A percentile compares a stretch with the other conserved stretches of the same genome.
phyloP scores from a whole-genome alignment of 64 coral and sea anemone species.

The Actinia tenebrosa region DNA sequence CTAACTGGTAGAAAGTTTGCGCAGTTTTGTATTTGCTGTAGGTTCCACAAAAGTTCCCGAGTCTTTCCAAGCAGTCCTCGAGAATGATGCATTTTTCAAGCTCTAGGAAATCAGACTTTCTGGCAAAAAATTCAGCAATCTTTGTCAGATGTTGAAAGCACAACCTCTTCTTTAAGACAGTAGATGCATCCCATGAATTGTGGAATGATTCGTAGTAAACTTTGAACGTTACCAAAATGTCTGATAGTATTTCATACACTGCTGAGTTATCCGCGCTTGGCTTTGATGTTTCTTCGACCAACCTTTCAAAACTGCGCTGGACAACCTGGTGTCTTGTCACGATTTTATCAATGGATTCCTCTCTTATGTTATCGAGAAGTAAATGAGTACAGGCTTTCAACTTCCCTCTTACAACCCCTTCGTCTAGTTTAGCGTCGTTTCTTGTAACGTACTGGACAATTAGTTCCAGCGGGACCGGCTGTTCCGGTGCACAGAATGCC shows the following conservation, averaged over 20 bases:
- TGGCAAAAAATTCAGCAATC: background rate
- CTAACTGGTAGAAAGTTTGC: background rate
- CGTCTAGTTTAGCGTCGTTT: slow-evolving; percentile 11
- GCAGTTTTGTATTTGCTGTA: background rate
- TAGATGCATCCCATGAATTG: background rate
- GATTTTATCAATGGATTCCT: background rate
- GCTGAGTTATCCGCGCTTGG: background rate
- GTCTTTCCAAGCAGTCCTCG: background rate
- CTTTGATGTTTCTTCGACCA: background rate
- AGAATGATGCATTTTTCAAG: background rate
- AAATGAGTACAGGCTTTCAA: slow-evolving; percentile 18
- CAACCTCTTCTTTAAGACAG: background rate
- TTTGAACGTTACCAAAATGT: background rate
- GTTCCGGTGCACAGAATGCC: slow-evolving; percentile 9
- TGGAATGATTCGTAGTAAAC: background rate
- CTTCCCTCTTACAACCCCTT: slow-evolving; percentile 13
- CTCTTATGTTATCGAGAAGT: slow-evolving; percentile 11
- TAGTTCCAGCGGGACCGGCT: slow-evolving; percentile 13
- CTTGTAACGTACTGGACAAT: slow-evolving; percentile 17
- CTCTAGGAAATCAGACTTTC: background rate
- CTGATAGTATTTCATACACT: background rate
- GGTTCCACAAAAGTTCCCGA: background rate
- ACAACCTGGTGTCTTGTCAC: slow-evolving; percentile 32
- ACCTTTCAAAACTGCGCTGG: slow-evolving; percentile 5
- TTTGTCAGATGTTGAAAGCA: slow-evolving; percentile 6